These are phyloP conservation scores for Cryptoblepharus egeriae DNA, from an alignment of 2,797 vertebrate species.

Conservation along the genomic window DNA sequence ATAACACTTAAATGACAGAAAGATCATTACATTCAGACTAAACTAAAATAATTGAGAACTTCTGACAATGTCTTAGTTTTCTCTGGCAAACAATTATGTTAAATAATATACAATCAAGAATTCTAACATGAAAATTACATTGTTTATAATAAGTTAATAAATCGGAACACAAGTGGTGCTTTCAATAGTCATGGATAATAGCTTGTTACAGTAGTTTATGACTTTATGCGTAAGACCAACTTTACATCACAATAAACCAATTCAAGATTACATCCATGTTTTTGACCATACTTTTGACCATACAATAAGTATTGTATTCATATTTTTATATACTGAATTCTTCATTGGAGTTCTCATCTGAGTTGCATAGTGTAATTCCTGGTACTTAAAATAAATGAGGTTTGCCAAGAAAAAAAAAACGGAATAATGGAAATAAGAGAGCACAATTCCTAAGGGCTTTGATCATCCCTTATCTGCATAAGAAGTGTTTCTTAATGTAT, in stretches of 20 bases:
- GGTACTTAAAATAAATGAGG: constrained; percentile 9
- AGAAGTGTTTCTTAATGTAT: constrained; percentile 4
- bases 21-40: not conserved
- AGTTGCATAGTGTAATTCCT: not conserved
- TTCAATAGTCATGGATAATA: not conserved
- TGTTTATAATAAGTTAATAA: not conserved
- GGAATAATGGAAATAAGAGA: not conserved
- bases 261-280: not conserved
- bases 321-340: not conserved
- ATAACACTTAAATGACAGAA: not conserved
- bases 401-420: constrained; percentile 9
- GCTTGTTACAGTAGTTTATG: not conserved
- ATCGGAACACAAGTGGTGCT: not conserved
- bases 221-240: not conserved
- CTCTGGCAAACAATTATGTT: not conserved
- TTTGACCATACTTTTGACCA: not conserved
- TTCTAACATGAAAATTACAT: not conserved
- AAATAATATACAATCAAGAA: not conserved
- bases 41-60: not conserved
- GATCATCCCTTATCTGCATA: rapidly evolving
- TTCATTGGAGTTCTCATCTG: not conserved
- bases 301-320: not conserved
- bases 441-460: not conserved
- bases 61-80: not conserved
- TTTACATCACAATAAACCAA: not conserved